Base-by-base conservation (phyloP, 2,797 vertebrate genomes). In the Moxostoma hubbsi region DNA sequence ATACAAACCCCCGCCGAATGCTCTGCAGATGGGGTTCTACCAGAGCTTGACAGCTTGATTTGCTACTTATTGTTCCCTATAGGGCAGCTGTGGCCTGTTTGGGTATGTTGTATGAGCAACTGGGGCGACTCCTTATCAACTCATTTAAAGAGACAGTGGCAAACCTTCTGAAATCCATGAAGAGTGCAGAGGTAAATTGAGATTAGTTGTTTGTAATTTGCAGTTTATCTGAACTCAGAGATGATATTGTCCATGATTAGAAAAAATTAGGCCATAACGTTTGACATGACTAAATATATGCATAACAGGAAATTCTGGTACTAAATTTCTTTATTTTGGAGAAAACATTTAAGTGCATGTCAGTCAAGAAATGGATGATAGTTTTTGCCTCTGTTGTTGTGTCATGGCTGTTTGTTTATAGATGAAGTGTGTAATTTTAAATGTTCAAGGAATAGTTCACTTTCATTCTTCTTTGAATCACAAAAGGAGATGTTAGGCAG, bases 81-180 rank as follows among this genome's bases (percentile, higher is more conserved):
- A 98, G 97, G 87, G 96, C 96, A 66, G 96, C 96, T 76, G 90
- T 97, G 62, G 94, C 96, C 50, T 97, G 96, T 89, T 92, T 98
- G 82, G 97, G 97, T 13, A 89, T 94, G 81, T 89, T 98, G 85
- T 97, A 96, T 79, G 96, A 96, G 92, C 96, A 96, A 84, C 92
- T 98, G 72, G 96, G 96, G 70, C 93, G 96, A 88, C 91, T 96
- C 82, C 92, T 98, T 66, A 90, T 89, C 84, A 93, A 94, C 84
- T 94, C 92, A 79, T 96, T 96, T 88, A 94, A 90, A 88, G 96
- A 96, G 80, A 94, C 95, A 0, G 89, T 97, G 85, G 87, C 89
- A 80, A 96, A 95, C 93, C 94, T 98, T 82, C 92, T 98, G 88
- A 97, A 96, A 92, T 95, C 96, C 83, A 90, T 97, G 92, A 98